Base-by-base conservation (phyloP, 2,888 invertebrate species). In the Netelia inedita region DNA sequence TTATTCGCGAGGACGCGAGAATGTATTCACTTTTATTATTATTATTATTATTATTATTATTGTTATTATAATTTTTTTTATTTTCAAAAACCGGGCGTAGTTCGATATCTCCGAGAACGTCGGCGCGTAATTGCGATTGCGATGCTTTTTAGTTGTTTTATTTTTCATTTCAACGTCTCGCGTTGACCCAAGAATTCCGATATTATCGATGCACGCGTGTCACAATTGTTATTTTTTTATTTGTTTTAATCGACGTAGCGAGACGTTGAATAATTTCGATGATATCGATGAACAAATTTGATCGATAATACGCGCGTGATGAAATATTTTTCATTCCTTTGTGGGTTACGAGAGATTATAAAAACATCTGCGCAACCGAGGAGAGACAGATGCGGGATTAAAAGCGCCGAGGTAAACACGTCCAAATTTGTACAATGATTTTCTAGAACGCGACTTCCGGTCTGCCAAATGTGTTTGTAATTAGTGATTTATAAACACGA, bases 361-460 rank as follows among this genome's bases (percentile, higher is more conserved):
- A 69, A 23, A 46, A 68, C 14, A 66, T 50, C 23, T 11, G 57
- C 59, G 61, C 14, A 69, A 61, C 43, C 41, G 57, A 55, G 19
- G 8, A 35, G 11, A 19, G n/a, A 2, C 59, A 61, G 28, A 35
- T 10, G 50, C 61, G 19, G 69, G 41, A 53, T 41, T 23, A 28
- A 68, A 68, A 50, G 73, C 50, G 66, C n/a, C 59, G 21, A 59
- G 66, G 73, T 72, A 66, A 35, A 61, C 53, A 61, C 11, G 61
- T 61, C 53, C 68, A 69, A 81, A 74, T 55, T 61, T 61, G 23
- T 16, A n/a, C 21, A 61, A 55, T 81, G 61, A 55, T 81, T 81
- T 81, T 81, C 74, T 81, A 69, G 74, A 81, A 61, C 81, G 74
- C 68, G 61, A 61, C 61, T 81, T 74, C 69, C 74, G 68, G 61